Evolutionary conservation across 1,140 invertebrate species (phyloP).

Genomic region (Drosophila malerkotliana): DNA sequence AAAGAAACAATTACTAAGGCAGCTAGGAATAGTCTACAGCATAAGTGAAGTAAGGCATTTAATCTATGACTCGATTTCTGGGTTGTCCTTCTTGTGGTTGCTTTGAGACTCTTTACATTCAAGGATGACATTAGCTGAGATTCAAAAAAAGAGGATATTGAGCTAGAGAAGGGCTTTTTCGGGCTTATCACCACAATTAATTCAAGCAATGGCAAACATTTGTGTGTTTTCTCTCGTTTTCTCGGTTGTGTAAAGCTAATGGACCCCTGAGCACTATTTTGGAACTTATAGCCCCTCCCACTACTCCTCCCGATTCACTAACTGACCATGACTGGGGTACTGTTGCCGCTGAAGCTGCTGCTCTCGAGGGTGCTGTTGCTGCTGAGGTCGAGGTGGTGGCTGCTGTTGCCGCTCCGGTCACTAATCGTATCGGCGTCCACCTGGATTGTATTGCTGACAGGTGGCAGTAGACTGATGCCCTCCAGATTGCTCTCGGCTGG

Average conservation of each 20-base stretch:
- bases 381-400: neutral
- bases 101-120: neutral
- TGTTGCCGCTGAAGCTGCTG: constrained; percentile 10
- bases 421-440: constrained; percentile 2
- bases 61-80: constrained; percentile 74
- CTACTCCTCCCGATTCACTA: neutral
- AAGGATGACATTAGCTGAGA: constrained; percentile 5
- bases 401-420: constrained; percentile 11
- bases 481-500: constrained; percentile 39
- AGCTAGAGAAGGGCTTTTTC: neutral
- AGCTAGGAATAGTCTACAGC: no score
- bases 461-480: neutral
- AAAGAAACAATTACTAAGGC: constrained; percentile 19
- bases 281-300: constrained; percentile 17
- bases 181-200: constrained; percentile 10
- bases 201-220: constrained; percentile 65
- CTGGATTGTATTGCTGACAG: neutral
- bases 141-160: neutral
- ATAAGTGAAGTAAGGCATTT: constrained; percentile 14
- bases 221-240: constrained; percentile 6
- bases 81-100: constrained; percentile 30
- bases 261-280: constrained; percentile 42
- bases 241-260: constrained; percentile 46
- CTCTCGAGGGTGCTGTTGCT: constrained; percentile 11
- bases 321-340: neutral